Conservation (phyloP, 2,888 invertebrate species). For the Dexiosoma caninum region DNA sequence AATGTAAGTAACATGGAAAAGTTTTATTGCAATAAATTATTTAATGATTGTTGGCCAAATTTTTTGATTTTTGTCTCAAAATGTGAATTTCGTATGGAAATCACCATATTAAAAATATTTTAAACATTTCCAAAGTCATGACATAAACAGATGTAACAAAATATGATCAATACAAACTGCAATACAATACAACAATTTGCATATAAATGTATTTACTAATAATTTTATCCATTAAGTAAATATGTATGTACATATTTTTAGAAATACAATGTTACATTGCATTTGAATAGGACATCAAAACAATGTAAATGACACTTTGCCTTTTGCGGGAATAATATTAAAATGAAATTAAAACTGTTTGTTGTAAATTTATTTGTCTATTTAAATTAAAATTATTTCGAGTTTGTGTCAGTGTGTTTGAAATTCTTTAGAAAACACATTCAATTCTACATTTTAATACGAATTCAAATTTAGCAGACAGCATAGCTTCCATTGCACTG, state of each 20-base stretch:
- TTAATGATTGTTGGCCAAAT: too few relatives aligned
- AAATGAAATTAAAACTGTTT: background rate
- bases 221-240: background rate
- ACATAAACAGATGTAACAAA: background rate
- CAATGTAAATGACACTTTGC: conserved; percentile 6
- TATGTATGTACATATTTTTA: background rate
- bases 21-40: too few relatives aligned
- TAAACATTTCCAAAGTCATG: background rate
- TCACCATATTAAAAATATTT: background rate
- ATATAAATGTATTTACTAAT: background rate
- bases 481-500: background rate
- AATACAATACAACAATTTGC: background rate
- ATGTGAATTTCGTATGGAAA: too few relatives aligned
- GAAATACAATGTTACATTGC: background rate
- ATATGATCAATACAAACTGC: background rate
- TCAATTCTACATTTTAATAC: background rate
- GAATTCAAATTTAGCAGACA: background rate
- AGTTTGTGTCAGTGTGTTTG: background rate
- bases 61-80: too few relatives aligned
- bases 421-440: background rate
- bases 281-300: background rate
- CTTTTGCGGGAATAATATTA: background rate
- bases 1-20: too few relatives aligned
- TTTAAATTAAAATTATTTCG: conserved; percentile 3
- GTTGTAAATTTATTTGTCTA: background rate